Evolutionary conservation across 1,140 invertebrate genomes (phyloP), one percentile per base, ranked within the genome.

Genomic region (Lerema accius): DNA sequence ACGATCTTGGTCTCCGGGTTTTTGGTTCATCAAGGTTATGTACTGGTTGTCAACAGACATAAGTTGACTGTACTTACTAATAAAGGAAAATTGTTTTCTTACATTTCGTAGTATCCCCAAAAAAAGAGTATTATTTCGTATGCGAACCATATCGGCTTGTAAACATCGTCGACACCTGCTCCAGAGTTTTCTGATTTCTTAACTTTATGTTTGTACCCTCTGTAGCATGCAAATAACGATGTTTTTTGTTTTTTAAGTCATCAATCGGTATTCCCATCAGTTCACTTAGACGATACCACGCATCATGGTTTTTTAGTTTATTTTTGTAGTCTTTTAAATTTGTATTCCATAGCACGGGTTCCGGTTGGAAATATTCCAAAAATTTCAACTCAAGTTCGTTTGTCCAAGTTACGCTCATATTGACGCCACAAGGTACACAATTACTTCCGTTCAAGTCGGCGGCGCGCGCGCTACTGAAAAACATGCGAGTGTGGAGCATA

Each of bases 71-170:
- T n/a, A n/a, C n/a, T n/a, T n/a, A n/a, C n/a, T n/a, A n/a, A n/a
- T n/a, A n/a, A n/a, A n/a, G n/a, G n/a, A n/a, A n/a, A n/a, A 23
- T 23, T 23, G 19, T 23, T 23, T 23, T 2, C 5, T 23, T 23
- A 23, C 19, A 23, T 23, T 23, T 2, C 2, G 5, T 5, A 23
- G 2, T 5, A 3, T 23, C 19, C 5, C 19, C 19, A 55, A 63
- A 51, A 60, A 46, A 67, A n/a, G 63, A 67, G 59, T 66, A 80
- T 78, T 40, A 55, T 49, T 39, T 78, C 64, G 55, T 70, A 82
- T 32, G 71, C 73, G 46, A 82, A 82, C 80, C 73, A 80, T 51
- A 74, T 61, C 35, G 73, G 75, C 32, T 73, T 73, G 37, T 73
- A 81, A 23, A 79, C 42, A 60, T 80, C 69, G 14, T 69, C 65